Evolutionary conservation across 1,140 invertebrate species (phyloP).

Genomic region (Melipona quadrifasciata): DNA sequence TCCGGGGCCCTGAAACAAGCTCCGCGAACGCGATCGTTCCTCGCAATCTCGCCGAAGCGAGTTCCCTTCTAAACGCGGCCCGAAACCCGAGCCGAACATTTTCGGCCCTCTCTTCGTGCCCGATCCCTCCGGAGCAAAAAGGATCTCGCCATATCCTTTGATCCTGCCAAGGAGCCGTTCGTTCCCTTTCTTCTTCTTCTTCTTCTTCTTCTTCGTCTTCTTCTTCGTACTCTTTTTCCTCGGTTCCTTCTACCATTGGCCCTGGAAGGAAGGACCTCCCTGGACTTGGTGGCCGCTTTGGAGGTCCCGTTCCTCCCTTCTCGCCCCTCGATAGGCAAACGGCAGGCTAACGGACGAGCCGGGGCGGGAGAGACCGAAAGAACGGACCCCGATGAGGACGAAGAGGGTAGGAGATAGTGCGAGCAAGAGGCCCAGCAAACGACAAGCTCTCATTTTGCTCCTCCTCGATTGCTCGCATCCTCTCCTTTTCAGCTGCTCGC

Average conservation of each 20-base stretch:
- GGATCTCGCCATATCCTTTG: conserved; percentile 71
- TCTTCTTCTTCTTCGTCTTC: background rate
- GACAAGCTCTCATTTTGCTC: conserved; percentile 62
- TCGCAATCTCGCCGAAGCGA: conserved; percentile 37
- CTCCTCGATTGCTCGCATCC: conserved; percentile 22
- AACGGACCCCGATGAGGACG: conserved; percentile 42
- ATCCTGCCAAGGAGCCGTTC: conserved; percentile 71
- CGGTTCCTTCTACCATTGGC: conserved; percentile 50
- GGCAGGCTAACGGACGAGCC: conserved; percentile 35
- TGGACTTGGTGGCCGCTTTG: conserved; percentile 69
- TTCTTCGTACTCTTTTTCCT: conserved; percentile 26
- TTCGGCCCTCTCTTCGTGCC: conserved; percentile 49
- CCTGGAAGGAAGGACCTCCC: conserved; percentile 75
- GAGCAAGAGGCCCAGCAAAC: conserved; percentile 41
- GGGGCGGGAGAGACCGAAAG: background rate
- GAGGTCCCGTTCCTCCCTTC: conserved; percentile 70
- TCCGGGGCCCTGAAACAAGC: conserved; percentile 24
- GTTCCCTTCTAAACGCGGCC: conserved; percentile 49
- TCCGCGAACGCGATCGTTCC: conserved; percentile 49
- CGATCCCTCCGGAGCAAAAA: conserved; percentile 65
- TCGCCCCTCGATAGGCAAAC: conserved; percentile 46
- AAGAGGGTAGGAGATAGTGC: conserved; percentile 27
- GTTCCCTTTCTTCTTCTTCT: conserved; percentile 53
- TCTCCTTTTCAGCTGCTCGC: conserved; percentile 15
- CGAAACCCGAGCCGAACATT: conserved; percentile 66